These are phyloP conservation scores for Etheostoma nigrum DNA, from an alignment of 2,797 vertebrate genomes.

Conservation along the genomic window DNA sequence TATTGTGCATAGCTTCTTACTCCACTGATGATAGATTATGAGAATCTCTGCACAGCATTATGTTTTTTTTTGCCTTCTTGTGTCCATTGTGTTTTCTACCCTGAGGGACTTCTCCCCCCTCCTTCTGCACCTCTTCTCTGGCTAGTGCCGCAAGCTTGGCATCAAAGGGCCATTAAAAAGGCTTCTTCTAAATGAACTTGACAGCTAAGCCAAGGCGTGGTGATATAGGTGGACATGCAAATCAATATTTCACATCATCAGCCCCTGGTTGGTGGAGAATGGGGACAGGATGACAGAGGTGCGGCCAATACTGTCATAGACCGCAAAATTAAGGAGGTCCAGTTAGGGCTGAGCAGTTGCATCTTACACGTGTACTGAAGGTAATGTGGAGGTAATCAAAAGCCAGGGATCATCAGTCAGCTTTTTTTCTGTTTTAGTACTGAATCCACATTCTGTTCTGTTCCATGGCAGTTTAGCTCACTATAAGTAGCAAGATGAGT, in stretches of 20 bases:
- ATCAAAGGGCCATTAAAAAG: conserved; percentile 72
- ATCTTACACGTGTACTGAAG: conserved; percentile 17
- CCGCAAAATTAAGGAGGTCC: conserved; percentile 37
- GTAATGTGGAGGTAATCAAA: conserved; percentile 33
- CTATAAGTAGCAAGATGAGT: conserved; percentile 39
- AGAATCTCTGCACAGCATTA: conserved; percentile 40
- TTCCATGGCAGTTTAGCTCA: conserved; percentile 12
- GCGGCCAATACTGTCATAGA: conserved; percentile 54
- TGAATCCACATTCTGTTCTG: conserved; percentile 15
- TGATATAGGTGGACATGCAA: conserved; percentile 83
- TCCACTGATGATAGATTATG: conserved; percentile 20
- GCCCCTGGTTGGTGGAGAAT: conserved; percentile 67
- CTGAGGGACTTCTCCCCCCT: conserved; percentile 30
- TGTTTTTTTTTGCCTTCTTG: conserved; percentile 34
- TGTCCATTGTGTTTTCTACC: conserved; percentile 50
- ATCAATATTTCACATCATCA: conserved; percentile 87
- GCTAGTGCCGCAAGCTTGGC: conserved; percentile 67
- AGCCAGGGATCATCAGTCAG: conserved; percentile 10
- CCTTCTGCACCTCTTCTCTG: conserved; percentile 48
- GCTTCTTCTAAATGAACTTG: conserved; percentile 79
- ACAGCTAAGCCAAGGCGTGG: conserved; percentile 79
- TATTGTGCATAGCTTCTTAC: conserved; percentile 27
- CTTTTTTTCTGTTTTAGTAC: conserved; percentile 20
- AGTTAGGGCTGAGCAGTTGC: conserved; percentile 23
- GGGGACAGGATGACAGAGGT: conserved; percentile 46